A percentile compares a stretch with the other conserved stretches of the same genome.
Evolutionary conservation across 2,888 invertebrate species (phyloP).

Genomic region (Amaurobius ferox): DNA sequence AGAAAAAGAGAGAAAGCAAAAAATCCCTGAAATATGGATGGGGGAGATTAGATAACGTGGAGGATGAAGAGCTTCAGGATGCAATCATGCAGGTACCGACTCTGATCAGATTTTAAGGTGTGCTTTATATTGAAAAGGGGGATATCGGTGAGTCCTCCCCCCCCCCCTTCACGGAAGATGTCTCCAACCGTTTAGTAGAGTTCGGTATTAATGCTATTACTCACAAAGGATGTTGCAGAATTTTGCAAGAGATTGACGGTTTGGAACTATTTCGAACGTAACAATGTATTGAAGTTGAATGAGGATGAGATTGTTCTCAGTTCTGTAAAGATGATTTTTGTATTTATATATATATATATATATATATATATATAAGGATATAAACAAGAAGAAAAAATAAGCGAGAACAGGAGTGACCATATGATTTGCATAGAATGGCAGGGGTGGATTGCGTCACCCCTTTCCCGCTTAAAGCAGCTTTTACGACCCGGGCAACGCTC

Average conservation of each 20-base stretch:
- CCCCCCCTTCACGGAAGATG: not conserved
- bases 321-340: too few relatives aligned
- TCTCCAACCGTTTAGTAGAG: not conserved
- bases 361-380: too few relatives aligned
- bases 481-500: too few relatives aligned
- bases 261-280: not conserved
- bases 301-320: too few relatives aligned
- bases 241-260: not conserved
- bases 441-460: too few relatives aligned
- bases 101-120: constrained; percentile 13
- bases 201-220: constrained; percentile 11
- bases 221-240: not conserved
- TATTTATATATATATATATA: too few relatives aligned
- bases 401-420: too few relatives aligned
- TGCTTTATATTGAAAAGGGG: constrained; percentile 12
- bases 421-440: too few relatives aligned
- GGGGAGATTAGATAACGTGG: constrained; percentile 7
- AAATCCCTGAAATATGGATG: constrained; percentile 8
- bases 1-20: not conserved
- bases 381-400: too few relatives aligned
- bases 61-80: not conserved
- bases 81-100: constrained; percentile 16
- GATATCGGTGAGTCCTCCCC: not conserved
- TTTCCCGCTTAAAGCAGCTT: too few relatives aligned
- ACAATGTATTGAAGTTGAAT: too few relatives aligned